Evolutionary conservation across 2,888 invertebrate species (phyloP).

Genomic region (Anarsia innoxiella): DNA sequence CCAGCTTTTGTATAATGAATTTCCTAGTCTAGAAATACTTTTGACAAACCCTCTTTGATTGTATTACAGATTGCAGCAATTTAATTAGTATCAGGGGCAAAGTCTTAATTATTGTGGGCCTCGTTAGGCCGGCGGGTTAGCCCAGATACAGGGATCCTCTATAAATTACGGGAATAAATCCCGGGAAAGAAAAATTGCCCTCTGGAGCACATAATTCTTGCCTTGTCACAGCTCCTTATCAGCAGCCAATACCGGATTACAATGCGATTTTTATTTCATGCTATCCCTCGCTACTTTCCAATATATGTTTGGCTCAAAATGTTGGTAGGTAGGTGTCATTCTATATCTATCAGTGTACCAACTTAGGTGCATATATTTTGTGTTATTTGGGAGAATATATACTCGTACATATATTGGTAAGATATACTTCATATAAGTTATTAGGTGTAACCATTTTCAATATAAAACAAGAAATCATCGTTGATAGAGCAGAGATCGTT

Average conservation of each 20-base stretch:
- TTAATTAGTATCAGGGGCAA: conserved; percentile 32
- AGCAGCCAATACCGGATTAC: conserved; percentile 75
- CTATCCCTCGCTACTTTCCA: conserved; percentile 40
- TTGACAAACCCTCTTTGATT: conserved; percentile 5
- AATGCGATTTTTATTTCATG: conserved; percentile 74
- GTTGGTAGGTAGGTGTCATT: neutral
- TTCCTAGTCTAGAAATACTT: neutral
- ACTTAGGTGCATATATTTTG: no score
- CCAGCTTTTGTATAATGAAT: no score
- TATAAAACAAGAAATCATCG: no score
- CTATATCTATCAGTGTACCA: no score
- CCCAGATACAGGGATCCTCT: conserved; percentile 73
- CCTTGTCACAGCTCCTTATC: conserved; percentile 76
- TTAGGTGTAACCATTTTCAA: no score
- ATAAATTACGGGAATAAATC: conserved; percentile 75
- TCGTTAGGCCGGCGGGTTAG: conserved; percentile 57
- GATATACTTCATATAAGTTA: no score
- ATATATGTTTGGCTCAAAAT: conserved; percentile 22
- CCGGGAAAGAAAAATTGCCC: conserved; percentile 74
- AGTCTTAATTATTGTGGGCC: conserved; percentile 59
- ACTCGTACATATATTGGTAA: no score
- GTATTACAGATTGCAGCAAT: conserved; percentile 9
- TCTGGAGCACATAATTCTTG: conserved; percentile 76
- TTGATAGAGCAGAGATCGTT: no score
- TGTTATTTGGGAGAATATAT: no score